Evolutionary conservation across 2,113 vertebrate species (phyloP).

Genomic region (Clarias batrachus): DNA sequence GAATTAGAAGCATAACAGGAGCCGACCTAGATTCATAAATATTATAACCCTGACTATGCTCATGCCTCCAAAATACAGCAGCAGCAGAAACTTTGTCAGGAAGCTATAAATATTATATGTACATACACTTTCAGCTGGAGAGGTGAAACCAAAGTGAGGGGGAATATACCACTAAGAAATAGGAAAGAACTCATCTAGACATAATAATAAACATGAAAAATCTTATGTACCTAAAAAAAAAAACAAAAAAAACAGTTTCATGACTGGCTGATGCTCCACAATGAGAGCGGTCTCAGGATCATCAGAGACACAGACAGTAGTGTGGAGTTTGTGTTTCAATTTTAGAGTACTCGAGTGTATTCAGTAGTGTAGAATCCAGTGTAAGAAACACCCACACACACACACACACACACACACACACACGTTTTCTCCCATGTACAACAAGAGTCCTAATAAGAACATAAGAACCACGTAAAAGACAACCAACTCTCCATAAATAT

Average conservation of each 20-base stretch:
- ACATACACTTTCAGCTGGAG: slow-evolving; percentile 39
- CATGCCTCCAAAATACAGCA: slow-evolving; percentile 45
- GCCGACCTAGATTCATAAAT: slow-evolving; percentile 33
- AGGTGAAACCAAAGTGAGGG: slow-evolving; percentile 31
- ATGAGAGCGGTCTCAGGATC: slow-evolving; percentile 1
- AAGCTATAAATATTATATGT: slow-evolving; percentile 57
- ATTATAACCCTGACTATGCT: slow-evolving; percentile 33
- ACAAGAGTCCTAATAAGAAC: slow-evolving; percentile 7
- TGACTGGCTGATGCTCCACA: slow-evolving; percentile 5
- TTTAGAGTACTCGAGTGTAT: slow-evolving; percentile 8
- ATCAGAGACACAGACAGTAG: slow-evolving; percentile 17
- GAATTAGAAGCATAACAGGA: slow-evolving; percentile 24
- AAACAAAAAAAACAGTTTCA: not conserved
- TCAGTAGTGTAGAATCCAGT: slow-evolving; percentile 39
- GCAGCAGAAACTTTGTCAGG: slow-evolving; percentile 67
- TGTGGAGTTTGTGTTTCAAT: not conserved
- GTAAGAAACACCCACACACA: not conserved
- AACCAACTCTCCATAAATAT: slow-evolving; percentile 17
- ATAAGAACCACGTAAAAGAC: slow-evolving; percentile 19
- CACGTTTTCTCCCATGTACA: not conserved
- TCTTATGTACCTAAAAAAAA: slow-evolving; percentile 29
- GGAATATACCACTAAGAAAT: slow-evolving; percentile 58
- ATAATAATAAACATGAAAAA: not conserved
- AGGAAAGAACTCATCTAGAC: slow-evolving; percentile 35
- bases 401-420: no score